A percentile compares a stretch with the other conserved stretches of the same genome.
Conservation (phyloP, 2,113 vertebrate species). For the Gnathonemus longibarbis region DNA sequence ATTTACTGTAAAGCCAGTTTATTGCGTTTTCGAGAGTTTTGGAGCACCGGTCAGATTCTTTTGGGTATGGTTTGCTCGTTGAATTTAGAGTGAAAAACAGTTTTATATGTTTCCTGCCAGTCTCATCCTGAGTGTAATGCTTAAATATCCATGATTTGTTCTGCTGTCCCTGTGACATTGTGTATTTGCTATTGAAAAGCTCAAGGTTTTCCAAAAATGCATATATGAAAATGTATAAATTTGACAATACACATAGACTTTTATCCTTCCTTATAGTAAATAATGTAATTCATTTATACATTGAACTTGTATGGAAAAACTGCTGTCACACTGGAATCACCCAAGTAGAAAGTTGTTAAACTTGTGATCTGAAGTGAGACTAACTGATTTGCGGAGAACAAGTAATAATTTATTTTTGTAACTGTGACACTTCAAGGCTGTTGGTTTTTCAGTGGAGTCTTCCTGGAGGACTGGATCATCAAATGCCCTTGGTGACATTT, state of each 20-base stretch:
- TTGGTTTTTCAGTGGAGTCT: background rate
- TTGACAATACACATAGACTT: background rate
- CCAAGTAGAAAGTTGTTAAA: background rate
- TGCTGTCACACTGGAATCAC: background rate
- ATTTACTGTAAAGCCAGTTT: background rate
- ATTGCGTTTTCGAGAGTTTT: background rate
- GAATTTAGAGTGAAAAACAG: background rate
- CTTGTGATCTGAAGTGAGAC: background rate
- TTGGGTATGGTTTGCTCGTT: background rate
- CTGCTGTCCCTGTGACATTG: background rate
- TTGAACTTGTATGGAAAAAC: background rate
- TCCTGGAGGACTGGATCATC: background rate
- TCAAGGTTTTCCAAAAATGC: background rate
- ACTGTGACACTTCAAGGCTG: background rate
- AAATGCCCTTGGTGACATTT: background rate
- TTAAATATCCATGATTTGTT: background rate
- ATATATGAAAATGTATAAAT: background rate
- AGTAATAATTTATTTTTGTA: slow-evolving; percentile 9
- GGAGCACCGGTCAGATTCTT: background rate
- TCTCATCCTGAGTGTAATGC: background rate
- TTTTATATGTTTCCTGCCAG: background rate
- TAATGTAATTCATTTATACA: background rate
- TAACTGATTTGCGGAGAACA: background rate
- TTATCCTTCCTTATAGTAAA: background rate
- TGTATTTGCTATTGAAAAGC: background rate